phyloP scores from a whole-genome alignment of 2,113 vertebrate species.

The Galemys pyrenaicus region DNA sequence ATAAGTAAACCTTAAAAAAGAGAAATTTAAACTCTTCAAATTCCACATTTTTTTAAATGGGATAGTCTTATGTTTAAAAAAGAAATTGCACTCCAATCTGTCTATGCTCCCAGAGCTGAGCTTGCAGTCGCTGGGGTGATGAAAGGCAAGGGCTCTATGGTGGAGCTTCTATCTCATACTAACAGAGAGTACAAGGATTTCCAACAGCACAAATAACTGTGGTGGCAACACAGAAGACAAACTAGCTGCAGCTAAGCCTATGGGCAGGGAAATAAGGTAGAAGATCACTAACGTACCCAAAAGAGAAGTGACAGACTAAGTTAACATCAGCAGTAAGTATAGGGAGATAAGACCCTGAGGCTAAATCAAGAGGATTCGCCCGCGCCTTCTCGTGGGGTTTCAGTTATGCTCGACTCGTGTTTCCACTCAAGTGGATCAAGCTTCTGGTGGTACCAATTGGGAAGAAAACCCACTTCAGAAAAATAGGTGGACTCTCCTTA shows the following conservation, averaged over 20 bases:
- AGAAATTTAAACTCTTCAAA: slow-evolving; percentile 22
- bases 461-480: background rate
- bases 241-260: background rate
- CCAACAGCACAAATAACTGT: background rate
- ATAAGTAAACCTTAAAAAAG: too few relatives aligned
- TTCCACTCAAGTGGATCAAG: background rate
- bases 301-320: background rate
- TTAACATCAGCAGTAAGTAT: background rate
- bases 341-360: background rate
- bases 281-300: background rate
- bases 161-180: background rate
- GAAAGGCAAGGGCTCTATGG: background rate
- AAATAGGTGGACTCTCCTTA: slow-evolving; percentile 18
- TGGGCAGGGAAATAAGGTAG: background rate
- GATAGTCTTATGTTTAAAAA: background rate
- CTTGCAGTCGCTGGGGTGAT: background rate
- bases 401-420: background rate
- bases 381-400: background rate
- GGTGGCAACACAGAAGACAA: background rate
- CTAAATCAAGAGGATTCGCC: background rate
- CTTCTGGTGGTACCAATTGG: background rate
- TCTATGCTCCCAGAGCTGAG: background rate
- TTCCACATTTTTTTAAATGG: background rate
- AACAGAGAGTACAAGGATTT: background rate
- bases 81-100: too few relatives aligned